phyloP scores from a whole-genome alignment of 64 coral and sea anemone species.

The Platygyra sinensis region DNA sequence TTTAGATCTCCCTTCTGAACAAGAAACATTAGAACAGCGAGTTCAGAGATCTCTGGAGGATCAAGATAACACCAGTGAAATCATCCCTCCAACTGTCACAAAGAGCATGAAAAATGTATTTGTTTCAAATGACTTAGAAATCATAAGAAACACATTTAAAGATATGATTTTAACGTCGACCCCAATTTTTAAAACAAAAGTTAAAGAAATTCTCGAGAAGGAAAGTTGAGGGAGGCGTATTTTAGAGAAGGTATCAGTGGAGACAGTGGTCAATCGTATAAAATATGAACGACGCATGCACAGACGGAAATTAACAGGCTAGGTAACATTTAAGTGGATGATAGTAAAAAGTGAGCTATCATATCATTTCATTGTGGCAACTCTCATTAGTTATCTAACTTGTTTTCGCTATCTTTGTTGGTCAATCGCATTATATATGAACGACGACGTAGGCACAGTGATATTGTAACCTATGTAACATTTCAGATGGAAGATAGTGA shows the following conservation, averaged over 20 bases:
- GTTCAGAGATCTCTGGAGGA: conserved; percentile 11
- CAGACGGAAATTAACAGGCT: background rate
- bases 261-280: conserved; percentile 46
- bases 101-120: background rate
- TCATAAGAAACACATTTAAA: background rate
- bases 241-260: background rate
- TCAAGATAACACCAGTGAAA: conserved; percentile 24
- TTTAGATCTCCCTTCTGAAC: conserved; percentile 15
- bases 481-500: background rate
- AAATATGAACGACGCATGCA: conserved; percentile 59
- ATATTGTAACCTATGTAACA: background rate
- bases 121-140: background rate
- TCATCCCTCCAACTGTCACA: conserved; percentile 47
- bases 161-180: conserved; percentile 33
- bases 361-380: too few relatives aligned
- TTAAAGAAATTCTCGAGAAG: conserved; percentile 13
- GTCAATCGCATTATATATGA: conserved; percentile 68
- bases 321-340: background rate
- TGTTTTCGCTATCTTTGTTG: background rate
- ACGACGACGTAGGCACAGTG: conserved; percentile 11
- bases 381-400: too few relatives aligned
- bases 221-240: conserved; percentile 27
- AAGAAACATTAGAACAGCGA: conserved; percentile 15
- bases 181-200: conserved; percentile 27
- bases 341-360: background rate